These are phyloP conservation scores for Bergia sp. DNA, from an alignment of 92 coral and sea anemone species.

Conservation along the genomic window DNA sequence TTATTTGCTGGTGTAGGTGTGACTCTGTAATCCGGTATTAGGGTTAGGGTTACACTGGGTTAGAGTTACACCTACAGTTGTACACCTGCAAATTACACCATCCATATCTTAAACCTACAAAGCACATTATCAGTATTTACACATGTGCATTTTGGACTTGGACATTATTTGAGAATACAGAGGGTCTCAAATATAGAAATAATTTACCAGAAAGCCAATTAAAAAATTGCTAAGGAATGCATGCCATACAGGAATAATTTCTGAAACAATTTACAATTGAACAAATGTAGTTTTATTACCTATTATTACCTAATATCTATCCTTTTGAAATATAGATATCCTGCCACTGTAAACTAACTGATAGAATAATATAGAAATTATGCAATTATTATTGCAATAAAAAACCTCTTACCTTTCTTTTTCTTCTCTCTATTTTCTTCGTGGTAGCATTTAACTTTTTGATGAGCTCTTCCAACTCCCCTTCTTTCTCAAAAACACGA, in stretches of 20 bases:
- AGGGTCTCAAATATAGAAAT: not conserved
- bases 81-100: not conserved
- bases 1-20: slow-evolving; percentile 21
- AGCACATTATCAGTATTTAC: not conserved
- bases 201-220: slow-evolving; percentile 31
- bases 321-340: slow-evolving; percentile 32
- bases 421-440: slow-evolving; percentile 36
- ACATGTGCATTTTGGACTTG: too few species aligned
- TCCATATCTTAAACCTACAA: slow-evolving; percentile 14
- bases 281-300: slow-evolving; percentile 22
- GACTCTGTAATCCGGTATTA: slow-evolving; percentile 42
- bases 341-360: slow-evolving; percentile 39
- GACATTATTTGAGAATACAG: not conserved
- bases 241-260: slow-evolving; percentile 21
- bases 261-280: slow-evolving; percentile 29
- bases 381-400: slow-evolving; percentile 8
- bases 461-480: slow-evolving; percentile 45
- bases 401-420: slow-evolving; percentile 49
- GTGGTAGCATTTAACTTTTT: slow-evolving; percentile 18
- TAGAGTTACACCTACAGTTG: slow-evolving; percentile 41
- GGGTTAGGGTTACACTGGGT: slow-evolving; percentile 23
- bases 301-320: not conserved
- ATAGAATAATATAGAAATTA: slow-evolving; percentile 34
- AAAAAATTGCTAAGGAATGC: slow-evolving; percentile 12
- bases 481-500: slow-evolving; percentile 34